Base-by-base conservation (phyloP, 2,113 vertebrate species). In the Hyla sarda region DNA sequence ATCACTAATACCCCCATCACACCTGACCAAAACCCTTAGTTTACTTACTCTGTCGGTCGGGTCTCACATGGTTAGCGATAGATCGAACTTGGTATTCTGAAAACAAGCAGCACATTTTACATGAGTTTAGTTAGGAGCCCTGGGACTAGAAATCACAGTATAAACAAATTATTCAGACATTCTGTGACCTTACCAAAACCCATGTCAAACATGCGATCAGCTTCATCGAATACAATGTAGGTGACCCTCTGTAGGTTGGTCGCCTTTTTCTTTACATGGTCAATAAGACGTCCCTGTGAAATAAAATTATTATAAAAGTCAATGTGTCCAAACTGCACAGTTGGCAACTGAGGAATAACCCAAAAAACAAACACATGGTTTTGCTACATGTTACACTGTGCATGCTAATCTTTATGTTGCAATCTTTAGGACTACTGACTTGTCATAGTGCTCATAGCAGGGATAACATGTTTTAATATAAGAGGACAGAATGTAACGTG, bases 151-250 rank as follows among this genome's bases (percentile, higher is more conserved):
- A 32, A 25, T 37, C 25, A 71, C 7, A 41, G 67, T 23, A 47
- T 82, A 32, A 16, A 65, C 25, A 65, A 25, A 3, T 11, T 30
- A 62, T 0, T 21, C 7, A 7, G 71, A 41, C 45, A 52, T 14
- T 32, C 14, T 17, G 23, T 25, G 13, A 69, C 93, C 96, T 14
- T 94, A 99, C 98, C 98, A 86, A 99, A 99, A 1, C 98, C 98
- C 98, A 99, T 99, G 84, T 99, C 98, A 90, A 99, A 99, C 98
- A 99, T 99, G 82, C 98, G 95, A 91, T 99, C 98, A 17, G 98
- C 98, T 94, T 99, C 98, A 91, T 99, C 98, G 91, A 99, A 99
- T 73, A 99, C 98, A 88, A 99, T 95, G 92, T 99, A 99, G 78
- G 97, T 95, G 81, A 99, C 98, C 91, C 98, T 95, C 86, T 98